Evolutionary conservation across 2,797 vertebrate species (phyloP).

Genomic region (Siniperca obscura): DNA sequence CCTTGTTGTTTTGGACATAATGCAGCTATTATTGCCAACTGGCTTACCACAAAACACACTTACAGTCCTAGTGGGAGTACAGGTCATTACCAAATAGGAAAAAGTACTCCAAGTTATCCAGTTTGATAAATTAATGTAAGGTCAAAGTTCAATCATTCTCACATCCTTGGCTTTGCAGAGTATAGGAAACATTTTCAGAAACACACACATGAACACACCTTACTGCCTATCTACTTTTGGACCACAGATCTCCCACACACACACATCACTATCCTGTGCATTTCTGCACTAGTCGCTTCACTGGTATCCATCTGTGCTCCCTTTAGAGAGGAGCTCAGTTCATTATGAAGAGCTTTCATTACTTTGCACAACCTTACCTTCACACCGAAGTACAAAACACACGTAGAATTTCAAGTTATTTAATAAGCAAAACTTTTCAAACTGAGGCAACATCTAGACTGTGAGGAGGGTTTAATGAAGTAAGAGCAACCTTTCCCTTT

Average conservation of each 20-base stretch:
- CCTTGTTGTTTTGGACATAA: conserved; percentile 45
- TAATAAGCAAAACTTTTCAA: not conserved
- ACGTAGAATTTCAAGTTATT: not conserved
- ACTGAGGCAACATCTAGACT: not conserved
- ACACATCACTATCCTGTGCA: conserved; percentile 1
- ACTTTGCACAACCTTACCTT: not conserved
- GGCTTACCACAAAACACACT: conserved; percentile 45
- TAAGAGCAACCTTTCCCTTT: not conserved
- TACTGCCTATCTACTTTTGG: conserved; percentile 14
- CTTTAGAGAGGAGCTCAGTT: not conserved
- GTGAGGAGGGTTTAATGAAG: not conserved
- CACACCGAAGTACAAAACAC: not conserved
- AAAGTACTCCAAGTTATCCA: conserved; percentile 17
- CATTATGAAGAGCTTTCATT: not conserved
- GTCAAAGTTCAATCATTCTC: conserved; percentile 56
- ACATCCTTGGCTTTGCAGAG: conserved; percentile 42
- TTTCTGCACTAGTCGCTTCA: conserved; percentile 12
- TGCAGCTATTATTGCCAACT: conserved; percentile 51
- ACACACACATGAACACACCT: conserved; percentile 9
- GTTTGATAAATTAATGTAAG: conserved; percentile 54
- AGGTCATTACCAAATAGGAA: conserved; percentile 59
- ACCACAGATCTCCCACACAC: conserved; percentile 11
- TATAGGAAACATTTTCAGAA: conserved; percentile 42
- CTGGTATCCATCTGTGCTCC: conserved; percentile 23
- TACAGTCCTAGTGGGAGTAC: conserved; percentile 31